A percentile compares a stretch with the other conserved stretches of the same genome.
phyloP scores from a whole-genome alignment of 2,797 vertebrate species.

The Knipowitschia caucasica region DNA sequence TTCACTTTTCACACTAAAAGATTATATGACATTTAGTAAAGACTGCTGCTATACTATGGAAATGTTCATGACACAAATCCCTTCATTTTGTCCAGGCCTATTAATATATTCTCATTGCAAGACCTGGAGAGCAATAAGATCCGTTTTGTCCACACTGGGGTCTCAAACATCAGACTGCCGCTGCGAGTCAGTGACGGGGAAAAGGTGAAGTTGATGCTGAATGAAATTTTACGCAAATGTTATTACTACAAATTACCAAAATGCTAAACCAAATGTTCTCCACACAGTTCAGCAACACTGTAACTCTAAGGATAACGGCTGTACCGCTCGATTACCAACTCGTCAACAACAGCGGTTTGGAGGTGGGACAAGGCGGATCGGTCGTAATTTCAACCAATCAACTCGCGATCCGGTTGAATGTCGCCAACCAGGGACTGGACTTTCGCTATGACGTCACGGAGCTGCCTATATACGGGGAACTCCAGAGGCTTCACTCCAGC shows the following conservation, averaged over 20 bases:
- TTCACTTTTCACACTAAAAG: no score
- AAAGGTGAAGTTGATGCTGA: conserved; percentile 69
- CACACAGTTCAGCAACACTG: conserved; percentile 80
- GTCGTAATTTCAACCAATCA: conserved; percentile 73
- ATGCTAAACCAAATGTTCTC: no score
- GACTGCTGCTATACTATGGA: neutral
- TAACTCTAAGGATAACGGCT: conserved; percentile 80
- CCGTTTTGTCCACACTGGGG: conserved; percentile 81
- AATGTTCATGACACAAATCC: neutral
- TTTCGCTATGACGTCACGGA: conserved; percentile 76
- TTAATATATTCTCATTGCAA: conserved; percentile 75
- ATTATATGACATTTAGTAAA: no score
- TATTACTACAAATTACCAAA: no score
- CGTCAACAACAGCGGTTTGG: conserved; percentile 77
- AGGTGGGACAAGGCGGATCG: conserved; percentile 75
- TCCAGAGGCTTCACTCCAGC: conserved; percentile 76
- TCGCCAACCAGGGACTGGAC: conserved; percentile 67
- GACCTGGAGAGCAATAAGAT: conserved; percentile 81
- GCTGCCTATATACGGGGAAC: conserved; percentile 77
- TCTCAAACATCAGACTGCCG: conserved; percentile 79
- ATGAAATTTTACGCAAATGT: no score
- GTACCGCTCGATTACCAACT: conserved; percentile 78
- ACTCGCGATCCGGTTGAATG: conserved; percentile 80
- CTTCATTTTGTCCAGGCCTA: conserved; percentile 48
- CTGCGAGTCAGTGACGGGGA: conserved; percentile 85